These are phyloP conservation scores for Murina feae DNA, from an alignment of 2,113 vertebrate genomes.

Conservation along the genomic window DNA sequence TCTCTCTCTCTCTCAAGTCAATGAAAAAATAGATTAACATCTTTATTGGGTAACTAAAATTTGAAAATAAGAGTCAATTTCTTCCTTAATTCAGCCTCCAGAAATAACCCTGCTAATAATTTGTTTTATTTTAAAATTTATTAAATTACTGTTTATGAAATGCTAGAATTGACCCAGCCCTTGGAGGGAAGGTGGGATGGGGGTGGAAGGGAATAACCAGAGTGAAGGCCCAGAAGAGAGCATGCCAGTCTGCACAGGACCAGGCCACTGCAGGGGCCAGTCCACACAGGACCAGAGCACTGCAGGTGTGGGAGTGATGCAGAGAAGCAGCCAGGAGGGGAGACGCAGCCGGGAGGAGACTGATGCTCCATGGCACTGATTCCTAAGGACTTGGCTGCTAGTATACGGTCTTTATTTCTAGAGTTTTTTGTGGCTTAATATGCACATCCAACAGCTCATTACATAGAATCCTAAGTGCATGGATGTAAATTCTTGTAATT, in stretches of 20 bases:
- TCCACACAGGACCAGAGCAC: neutral
- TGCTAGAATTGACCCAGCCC: neutral
- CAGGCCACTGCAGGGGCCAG: too few relatives aligned
- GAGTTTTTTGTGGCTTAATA: neutral
- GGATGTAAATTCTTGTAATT: neutral
- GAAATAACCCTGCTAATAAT: neutral
- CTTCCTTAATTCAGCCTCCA: neutral
- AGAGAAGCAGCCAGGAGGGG: fast-evolving
- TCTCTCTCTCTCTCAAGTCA: too few relatives aligned
- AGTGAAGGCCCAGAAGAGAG: neutral
- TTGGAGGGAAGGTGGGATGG: neutral
- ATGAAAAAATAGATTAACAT: neutral
- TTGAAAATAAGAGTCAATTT: neutral
- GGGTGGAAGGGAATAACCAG: neutral
- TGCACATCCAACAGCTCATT: neutral
- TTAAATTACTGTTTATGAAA: neutral
- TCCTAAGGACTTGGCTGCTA: neutral
- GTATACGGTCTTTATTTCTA: neutral
- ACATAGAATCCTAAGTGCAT: neutral
- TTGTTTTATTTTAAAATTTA: neutral
- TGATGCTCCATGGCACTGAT: neutral
- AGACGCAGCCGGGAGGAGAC: too few relatives aligned
- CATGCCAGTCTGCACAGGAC: too few relatives aligned
- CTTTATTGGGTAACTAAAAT: neutral
- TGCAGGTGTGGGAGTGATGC: neutral